phyloP scores from a whole-genome alignment of 1,140 invertebrate genomes.

The Brachionus paranguensis region DNA sequence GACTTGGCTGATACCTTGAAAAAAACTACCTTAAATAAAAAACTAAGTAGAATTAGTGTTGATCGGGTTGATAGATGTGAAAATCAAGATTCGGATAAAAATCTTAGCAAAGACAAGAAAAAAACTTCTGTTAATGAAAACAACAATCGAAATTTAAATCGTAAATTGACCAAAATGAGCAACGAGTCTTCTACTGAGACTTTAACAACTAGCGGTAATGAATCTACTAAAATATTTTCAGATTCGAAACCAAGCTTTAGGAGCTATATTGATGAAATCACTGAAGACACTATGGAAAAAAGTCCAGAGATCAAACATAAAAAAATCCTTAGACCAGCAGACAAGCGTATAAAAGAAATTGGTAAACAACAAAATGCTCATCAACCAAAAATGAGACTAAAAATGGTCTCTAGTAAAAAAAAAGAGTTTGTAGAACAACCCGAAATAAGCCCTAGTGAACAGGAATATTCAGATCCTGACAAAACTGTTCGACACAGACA shows the following conservation, averaged over 20 bases:
- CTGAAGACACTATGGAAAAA: not conserved
- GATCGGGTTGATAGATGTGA: not conserved
- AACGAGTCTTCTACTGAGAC: slow-evolving; percentile 2
- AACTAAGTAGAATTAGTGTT: not conserved
- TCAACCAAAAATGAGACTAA: not conserved
- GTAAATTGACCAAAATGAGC: slow-evolving; percentile 5
- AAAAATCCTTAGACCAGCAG: not conserved
- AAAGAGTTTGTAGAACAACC: not conserved
- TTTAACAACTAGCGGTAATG: not conserved
- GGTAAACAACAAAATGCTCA: not conserved
- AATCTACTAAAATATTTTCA: not conserved
- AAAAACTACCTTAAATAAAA: not conserved
- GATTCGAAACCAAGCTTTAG: not conserved
- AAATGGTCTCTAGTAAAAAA: not conserved
- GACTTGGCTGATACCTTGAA: not conserved
- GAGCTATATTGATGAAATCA: slow-evolving; percentile 2
- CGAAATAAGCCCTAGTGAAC: not conserved
- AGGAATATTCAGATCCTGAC: not conserved
- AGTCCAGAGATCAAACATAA: not conserved
- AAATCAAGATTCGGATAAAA: not conserved
- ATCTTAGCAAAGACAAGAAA: not conserved
- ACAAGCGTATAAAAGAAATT: not conserved
- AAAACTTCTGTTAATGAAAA: not conserved
- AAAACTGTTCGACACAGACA: not conserved
- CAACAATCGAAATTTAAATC: not conserved